These are phyloP conservation scores for Geophilus truncorum DNA, from an alignment of 2,888 invertebrate species.

Conservation along the genomic window DNA sequence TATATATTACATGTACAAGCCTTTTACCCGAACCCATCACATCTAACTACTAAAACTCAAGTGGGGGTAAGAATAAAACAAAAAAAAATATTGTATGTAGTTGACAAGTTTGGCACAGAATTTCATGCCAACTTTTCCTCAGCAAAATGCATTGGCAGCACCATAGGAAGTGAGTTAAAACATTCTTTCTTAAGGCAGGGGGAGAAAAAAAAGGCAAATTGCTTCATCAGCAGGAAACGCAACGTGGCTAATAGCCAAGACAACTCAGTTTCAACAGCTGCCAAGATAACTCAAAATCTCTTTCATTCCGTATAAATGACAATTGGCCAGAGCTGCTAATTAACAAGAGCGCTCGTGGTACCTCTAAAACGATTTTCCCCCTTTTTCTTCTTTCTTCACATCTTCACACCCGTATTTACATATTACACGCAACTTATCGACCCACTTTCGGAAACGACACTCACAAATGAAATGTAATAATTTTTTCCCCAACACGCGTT, in stretches of 20 bases:
- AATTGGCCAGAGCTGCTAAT: background rate
- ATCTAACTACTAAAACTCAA: background rate
- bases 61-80: background rate
- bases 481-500: background rate
- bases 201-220: background rate
- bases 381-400: background rate
- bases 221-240: slow-evolving; percentile 11
- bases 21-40: background rate
- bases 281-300: background rate
- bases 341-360: background rate
- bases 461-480: background rate
- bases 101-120: background rate
- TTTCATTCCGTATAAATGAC: background rate
- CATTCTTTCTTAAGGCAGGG: background rate
- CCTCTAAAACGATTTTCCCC: background rate
- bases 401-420: background rate
- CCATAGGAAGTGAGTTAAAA: background rate
- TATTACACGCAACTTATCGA: background rate
- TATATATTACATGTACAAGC: background rate
- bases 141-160: background rate
- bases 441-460: background rate
- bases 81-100: background rate
- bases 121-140: background rate
- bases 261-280: background rate
- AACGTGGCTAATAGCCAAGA: background rate